phyloP scores from a whole-genome alignment of 2,888 invertebrate species.

The Cactoblastis cactorum region DNA sequence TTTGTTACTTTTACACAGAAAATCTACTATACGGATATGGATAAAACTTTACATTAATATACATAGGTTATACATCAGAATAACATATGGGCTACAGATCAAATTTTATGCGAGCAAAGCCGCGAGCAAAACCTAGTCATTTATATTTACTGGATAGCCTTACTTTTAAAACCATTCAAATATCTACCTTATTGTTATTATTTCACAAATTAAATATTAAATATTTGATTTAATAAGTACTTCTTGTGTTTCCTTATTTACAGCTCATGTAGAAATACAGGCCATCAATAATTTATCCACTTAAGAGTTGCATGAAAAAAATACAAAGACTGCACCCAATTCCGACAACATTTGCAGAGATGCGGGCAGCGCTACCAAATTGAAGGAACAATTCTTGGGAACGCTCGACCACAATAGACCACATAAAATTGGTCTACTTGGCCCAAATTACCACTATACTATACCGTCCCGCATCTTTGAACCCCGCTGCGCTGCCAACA shows the following conservation, averaged over 20 bases:
- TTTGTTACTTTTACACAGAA: too few relatives aligned
- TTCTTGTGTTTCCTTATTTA: neutral
- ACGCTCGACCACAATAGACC: conserved; percentile 57
- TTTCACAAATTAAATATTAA: too few relatives aligned
- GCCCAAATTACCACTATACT: conserved; percentile 69
- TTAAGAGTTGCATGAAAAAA: conserved; percentile 15
- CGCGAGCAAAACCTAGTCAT: too few relatives aligned
- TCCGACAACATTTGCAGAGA: conserved; percentile 51
- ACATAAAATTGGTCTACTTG: conserved; percentile 67
- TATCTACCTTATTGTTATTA: too few relatives aligned
- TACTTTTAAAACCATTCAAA: too few relatives aligned
- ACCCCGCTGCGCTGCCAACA: conserved; percentile 47
- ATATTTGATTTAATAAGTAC: too few relatives aligned
- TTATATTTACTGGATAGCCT: too few relatives aligned
- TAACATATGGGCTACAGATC: too few relatives aligned
- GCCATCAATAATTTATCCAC: conserved; percentile 5
- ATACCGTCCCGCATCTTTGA: conserved; percentile 65
- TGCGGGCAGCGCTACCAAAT: conserved; percentile 59
- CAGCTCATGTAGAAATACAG: neutral
- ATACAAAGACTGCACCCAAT: conserved; percentile 18
- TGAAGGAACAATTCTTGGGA: conserved; percentile 67
- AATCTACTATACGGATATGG: too few relatives aligned
- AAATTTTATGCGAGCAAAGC: too few relatives aligned
- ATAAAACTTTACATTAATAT: too few relatives aligned
- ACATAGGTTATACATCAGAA: too few relatives aligned